Percentiles rank a stretch among this genome's conserved stretches.
These are phyloP conservation scores for Rhinoptilus africanus DNA, from an alignment of 2,113 vertebrate species.

Conservation along the genomic window DNA sequence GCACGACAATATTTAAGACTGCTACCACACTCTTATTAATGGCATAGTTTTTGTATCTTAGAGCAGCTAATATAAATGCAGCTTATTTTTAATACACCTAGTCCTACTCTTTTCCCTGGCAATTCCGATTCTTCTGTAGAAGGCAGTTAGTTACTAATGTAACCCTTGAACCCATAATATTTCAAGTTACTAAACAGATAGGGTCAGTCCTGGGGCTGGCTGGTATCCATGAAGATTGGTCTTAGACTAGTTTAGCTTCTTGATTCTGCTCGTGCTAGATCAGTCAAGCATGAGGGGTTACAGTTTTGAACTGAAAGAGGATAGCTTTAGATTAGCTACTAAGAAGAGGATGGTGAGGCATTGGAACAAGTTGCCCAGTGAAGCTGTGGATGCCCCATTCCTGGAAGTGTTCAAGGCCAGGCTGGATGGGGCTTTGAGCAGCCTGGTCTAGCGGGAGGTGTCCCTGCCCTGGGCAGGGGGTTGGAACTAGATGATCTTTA, in stretches of 20 bases:
- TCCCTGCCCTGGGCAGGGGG: not conserved
- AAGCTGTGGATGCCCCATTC: not conserved
- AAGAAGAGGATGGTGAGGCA: not conserved
- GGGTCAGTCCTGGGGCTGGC: rapidly evolving
- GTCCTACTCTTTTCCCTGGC: not conserved
- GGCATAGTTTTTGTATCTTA: rapidly evolving
- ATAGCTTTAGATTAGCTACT: not conserved
- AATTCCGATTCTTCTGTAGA: not conserved
- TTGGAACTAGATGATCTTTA: not conserved
- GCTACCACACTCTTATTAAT: not conserved
- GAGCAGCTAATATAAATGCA: not conserved
- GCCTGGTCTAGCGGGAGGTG: not conserved
- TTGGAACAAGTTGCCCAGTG: not conserved
- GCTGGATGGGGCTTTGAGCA: not conserved
- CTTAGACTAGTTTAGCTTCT: not conserved
- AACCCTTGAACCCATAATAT: not conserved
- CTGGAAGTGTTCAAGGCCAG: not conserved
- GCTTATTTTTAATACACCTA: not conserved
- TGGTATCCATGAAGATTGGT: not conserved
- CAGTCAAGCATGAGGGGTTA: not conserved
- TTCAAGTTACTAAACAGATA: not conserved
- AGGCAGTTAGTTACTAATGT: not conserved
- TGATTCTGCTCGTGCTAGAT: not conserved
- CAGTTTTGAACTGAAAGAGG: not conserved
- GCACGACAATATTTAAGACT: not conserved